phyloP scores from a whole-genome alignment of 2,888 invertebrate genomes.

The Deroplatys truncata region DNA sequence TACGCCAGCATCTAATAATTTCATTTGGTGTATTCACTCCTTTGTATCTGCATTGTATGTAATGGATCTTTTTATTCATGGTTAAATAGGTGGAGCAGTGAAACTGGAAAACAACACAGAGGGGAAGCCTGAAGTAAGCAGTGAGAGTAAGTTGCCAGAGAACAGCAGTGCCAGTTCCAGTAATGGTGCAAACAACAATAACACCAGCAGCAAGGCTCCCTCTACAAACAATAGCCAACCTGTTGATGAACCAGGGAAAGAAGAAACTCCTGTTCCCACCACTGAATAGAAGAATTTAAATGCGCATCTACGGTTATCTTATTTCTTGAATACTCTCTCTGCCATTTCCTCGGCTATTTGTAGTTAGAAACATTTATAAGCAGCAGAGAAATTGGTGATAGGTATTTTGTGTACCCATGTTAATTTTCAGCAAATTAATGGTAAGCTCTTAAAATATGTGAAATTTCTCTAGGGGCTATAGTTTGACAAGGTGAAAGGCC shows the following conservation, averaged over 20 bases:
- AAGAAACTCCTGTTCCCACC: conserved; percentile 19
- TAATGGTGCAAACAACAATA: background rate
- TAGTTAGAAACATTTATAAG: conserved; percentile 13
- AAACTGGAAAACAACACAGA: conserved; percentile 27
- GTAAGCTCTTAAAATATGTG: background rate
- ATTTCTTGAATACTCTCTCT: background rate
- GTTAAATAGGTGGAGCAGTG: conserved; percentile 22
- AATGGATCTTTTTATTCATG: too few relatives aligned
- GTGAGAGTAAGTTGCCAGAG: conserved; percentile 22
- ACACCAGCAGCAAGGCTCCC: background rate
- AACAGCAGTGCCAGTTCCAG: background rate
- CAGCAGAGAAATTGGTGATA: background rate
- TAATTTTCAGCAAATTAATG: background rate
- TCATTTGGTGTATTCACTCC: too few relatives aligned
- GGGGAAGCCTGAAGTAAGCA: conserved; percentile 20
- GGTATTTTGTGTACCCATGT: background rate
- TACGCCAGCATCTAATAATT: too few relatives aligned
- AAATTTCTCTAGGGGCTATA: background rate
- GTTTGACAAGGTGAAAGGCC: background rate
- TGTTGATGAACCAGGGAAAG: conserved; percentile 18
- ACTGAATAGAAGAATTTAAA: conserved; percentile 7
- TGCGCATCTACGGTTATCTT: background rate
- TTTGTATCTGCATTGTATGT: too few relatives aligned
- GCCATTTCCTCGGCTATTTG: background rate
- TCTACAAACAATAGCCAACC: conserved; percentile 15